Conservation (phyloP, 2,113 vertebrate genomes). For the Upupa epops region DNA sequence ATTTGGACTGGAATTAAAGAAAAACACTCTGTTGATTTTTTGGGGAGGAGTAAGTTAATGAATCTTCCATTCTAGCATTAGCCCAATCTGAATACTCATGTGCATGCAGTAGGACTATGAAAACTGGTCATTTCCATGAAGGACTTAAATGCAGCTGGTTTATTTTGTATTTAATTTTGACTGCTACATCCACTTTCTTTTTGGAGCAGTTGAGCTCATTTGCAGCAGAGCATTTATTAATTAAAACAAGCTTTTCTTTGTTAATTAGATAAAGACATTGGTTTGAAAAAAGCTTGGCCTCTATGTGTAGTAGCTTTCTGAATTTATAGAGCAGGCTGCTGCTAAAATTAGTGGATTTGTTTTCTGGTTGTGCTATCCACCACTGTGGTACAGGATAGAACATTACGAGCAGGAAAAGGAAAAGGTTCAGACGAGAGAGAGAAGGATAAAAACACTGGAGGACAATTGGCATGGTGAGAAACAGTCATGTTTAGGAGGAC, state of each 20-base stretch:
- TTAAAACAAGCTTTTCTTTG: neutral
- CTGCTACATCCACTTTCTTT: neutral
- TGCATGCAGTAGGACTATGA: neutral
- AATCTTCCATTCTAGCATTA: neutral
- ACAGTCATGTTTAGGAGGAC: neutral
- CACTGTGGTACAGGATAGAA: neutral
- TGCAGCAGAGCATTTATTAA: neutral
- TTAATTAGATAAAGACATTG: neutral
- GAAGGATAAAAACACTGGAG: neutral
- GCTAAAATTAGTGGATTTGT: neutral
- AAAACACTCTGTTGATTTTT: neutral
- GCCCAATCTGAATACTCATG: neutral
- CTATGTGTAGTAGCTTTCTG: neutral
- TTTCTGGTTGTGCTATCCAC: neutral
- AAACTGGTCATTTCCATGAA: neutral
- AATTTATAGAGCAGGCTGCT: neutral
- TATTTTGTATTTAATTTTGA: neutral
- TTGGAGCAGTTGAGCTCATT: neutral
- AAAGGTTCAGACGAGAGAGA: neutral
- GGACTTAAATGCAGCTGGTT: accelerated
- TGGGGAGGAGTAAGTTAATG: neutral
- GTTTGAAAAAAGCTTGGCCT: neutral
- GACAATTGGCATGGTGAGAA: accelerated
- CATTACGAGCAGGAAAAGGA: neutral
- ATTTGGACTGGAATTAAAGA: neutral